phyloP scores from a whole-genome alignment of 2,797 vertebrate species.

The Sebastolobus altivelis region DNA sequence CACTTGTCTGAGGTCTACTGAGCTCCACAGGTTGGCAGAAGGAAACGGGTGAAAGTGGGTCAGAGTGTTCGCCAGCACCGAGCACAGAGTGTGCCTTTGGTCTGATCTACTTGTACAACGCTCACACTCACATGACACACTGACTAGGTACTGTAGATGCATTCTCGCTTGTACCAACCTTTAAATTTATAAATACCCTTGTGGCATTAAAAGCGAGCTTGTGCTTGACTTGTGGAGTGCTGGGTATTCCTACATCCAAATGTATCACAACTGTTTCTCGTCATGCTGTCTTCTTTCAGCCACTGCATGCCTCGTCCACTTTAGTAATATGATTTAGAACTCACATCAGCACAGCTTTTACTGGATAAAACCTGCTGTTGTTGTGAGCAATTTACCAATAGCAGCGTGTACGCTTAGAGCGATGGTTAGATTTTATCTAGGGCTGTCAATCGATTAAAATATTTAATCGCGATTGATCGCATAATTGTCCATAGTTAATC shows the following conservation, averaged over 20 bases:
- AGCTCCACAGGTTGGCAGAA: conserved; percentile 41
- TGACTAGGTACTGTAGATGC: conserved; percentile 37
- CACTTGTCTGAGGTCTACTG: not conserved
- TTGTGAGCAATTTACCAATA: not conserved
- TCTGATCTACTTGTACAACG: conserved; percentile 18
- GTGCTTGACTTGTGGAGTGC: conserved; percentile 39
- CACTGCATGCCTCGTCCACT: conserved; percentile 9
- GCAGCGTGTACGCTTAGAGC: not conserved
- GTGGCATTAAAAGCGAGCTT: conserved; percentile 54
- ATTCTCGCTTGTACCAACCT: conserved; percentile 49
- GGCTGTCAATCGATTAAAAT: too few relatives aligned
- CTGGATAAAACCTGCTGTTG: not conserved
- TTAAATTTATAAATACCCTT: conserved; percentile 62
- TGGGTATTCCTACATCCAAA: conserved; percentile 38
- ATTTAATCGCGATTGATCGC: too few relatives aligned
- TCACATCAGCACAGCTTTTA: not conserved
- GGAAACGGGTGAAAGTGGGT: conserved; percentile 63
- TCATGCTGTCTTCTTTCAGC: conserved; percentile 28
- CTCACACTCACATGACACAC: not conserved
- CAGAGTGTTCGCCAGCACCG: conserved; percentile 55
- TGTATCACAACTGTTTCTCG: conserved; percentile 21
- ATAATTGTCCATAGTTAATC: too few relatives aligned
- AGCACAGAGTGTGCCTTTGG: conserved; percentile 38
- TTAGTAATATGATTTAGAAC: conserved; percentile 6
- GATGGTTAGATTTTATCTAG: conserved; percentile 1